Conservation (phyloP, 2,888 invertebrate genomes). For the Spatulosminthurus flaviceps region DNA sequence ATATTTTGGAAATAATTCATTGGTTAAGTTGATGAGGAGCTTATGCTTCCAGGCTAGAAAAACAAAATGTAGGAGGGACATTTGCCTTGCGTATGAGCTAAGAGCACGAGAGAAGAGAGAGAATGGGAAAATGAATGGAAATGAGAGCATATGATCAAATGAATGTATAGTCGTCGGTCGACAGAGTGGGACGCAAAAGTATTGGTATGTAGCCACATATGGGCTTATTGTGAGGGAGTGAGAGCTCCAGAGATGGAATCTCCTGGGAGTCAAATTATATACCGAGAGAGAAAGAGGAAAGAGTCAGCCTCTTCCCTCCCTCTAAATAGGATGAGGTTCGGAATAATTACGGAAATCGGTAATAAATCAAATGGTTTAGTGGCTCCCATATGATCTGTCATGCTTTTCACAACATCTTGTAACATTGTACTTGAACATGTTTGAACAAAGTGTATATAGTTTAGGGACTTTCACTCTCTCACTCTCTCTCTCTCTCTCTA, state of each 20-base stretch:
- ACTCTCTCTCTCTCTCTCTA: neutral
- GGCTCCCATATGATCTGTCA: slow-evolving; percentile 59
- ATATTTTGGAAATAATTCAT: slow-evolving; percentile 32
- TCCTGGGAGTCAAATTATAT: slow-evolving; percentile 43
- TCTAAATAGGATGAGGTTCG: slow-evolving; percentile 63
- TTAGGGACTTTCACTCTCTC: slow-evolving; percentile 18
- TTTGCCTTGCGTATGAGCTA: neutral
- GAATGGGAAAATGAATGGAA: slow-evolving; percentile 31
- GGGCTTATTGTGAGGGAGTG: slow-evolving; percentile 21
- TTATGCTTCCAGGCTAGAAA: neutral
- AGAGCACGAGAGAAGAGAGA: neutral
- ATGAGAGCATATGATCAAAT: slow-evolving; percentile 29
- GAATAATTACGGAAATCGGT: slow-evolving; percentile 63
- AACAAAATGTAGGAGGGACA: neutral
- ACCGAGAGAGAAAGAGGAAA: slow-evolving; percentile 21
- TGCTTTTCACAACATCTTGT: slow-evolving; percentile 38
- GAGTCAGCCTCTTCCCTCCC: slow-evolving; percentile 43
- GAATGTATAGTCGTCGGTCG: slow-evolving; percentile 5
- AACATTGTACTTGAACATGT: slow-evolving; percentile 8
- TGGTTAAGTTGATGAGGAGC: neutral
- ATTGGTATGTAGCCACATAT: neutral
- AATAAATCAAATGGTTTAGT: slow-evolving; percentile 62
- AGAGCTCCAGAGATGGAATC: slow-evolving; percentile 25
- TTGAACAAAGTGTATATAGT: neutral
- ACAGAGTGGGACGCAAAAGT: neutral